Base-by-base conservation (phyloP, 2,888 invertebrate species). In the Morinoia aosen region DNA sequence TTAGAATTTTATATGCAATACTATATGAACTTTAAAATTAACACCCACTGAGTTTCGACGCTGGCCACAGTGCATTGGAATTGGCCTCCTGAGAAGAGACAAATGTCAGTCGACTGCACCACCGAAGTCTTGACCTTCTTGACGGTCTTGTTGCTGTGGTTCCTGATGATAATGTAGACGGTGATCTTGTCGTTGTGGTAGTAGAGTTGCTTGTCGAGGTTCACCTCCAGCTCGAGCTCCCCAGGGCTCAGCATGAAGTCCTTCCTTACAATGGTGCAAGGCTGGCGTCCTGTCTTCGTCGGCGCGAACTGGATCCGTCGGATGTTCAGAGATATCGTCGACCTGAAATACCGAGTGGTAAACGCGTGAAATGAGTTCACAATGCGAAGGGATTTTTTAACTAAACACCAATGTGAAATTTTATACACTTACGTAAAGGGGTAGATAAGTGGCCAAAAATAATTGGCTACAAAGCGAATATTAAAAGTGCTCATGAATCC, bases 161-260 rank as follows among this genome's bases (percentile, higher is more conserved):
- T 99, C 96, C 99, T 98, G 96, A 99, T 98, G 97, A 98, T 98
- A 97, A 99, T 98, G 97, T 99, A 99, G 16, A 99, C 98, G 25
- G 98, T 98, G 97, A 99, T 98, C 97, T 98, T 98, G 97, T 99
- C 99, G 0, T 98, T 99, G 97, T 99, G 99, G 97, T 99, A 98
- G 97, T 99, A 99, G 97, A 99, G 97, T 98, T 98, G 97, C 97
- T 99, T 99, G 97, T 99, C 99, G 95, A 99, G 98, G 0, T 99
- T 99, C 0, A 99, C 98, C 97, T 99, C 99, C 95, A 99, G 97
- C 97, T 99, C 99, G 33, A 99, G 98, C 97, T 99, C 99, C 0
- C 99, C 99, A 11, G 99, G 99, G 97, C 99, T 99, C 97, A 99
- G 98, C 97, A 99, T 98, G 97, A 99, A 99, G 97, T 99, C 99